Base-by-base conservation (phyloP, 2,797 vertebrate species). In the Tauraco hartlaubi region DNA sequence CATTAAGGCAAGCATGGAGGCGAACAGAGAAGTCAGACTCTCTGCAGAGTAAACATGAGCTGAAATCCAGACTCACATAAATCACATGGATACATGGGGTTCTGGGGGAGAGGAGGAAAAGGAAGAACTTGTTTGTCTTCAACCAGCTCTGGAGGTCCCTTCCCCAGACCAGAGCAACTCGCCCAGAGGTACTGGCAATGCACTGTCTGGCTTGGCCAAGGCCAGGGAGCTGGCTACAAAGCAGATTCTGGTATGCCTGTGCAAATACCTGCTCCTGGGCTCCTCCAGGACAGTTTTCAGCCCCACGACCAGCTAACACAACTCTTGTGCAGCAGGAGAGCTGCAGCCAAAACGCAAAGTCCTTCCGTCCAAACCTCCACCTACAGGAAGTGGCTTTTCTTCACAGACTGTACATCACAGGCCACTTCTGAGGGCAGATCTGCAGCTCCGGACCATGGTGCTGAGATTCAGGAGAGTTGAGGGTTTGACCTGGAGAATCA, bases 21-120 rank as follows among this genome's bases (percentile, higher is more conserved):
- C 90, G 91, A 89, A 56, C 94, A 80, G 82, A 92, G 92, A 74
- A 91, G 64, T 76, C 80, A 90, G 82, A 76, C 61, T 88, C 88
- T 92, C 68, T 0, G 1, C 61, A 63, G 89, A 73, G 78, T 69
- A 85, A 95, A 92, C 77, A 87, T 4, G 29, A 93, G 74, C 74
- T 92, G 33, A 94, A 93, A 79, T 69, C 55, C 33, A 1, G 63
- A 94, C 87, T 74, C 78, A 52, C 89, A 94, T 92, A 96, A 94
- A 96, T 95, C 81, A 94, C 7, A 0, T 0, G 2, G 81, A 82
- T 82, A n/a, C 77, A 46, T 3, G 39, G 8, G 2, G 75, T 72
- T 79, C 89, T 76, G 58, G 25, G 63, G 15, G 9, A 76, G 41
- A 80, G 59, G 11, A 80, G 61, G 71, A 51, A 88, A 83, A 91